phyloP scores from a whole-genome alignment of 2,797 vertebrate genomes.

The Sebastes reedi region DNA sequence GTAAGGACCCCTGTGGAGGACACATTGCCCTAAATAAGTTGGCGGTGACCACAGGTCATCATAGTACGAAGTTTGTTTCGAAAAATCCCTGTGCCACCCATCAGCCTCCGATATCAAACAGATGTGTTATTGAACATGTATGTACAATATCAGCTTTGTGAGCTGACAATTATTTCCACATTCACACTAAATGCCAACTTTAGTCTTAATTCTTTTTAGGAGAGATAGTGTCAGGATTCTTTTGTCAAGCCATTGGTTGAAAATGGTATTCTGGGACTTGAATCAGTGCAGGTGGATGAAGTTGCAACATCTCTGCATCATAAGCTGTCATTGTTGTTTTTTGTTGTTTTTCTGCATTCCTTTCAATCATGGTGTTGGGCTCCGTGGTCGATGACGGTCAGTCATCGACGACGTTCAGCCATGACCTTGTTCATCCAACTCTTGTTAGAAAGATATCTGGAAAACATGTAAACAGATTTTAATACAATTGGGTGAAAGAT shows the following conservation, averaged over 20 bases:
- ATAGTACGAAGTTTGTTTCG: slow-evolving; percentile 28
- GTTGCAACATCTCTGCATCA: neutral
- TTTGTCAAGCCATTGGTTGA: neutral
- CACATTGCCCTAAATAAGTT: slow-evolving; percentile 39
- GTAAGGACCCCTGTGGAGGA: slow-evolving; percentile 35
- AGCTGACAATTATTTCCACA: slow-evolving; percentile 56
- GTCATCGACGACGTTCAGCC: too few relatives aligned
- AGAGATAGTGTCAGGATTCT: neutral
- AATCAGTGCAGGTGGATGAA: neutral
- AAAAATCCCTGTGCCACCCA: slow-evolving; percentile 46
- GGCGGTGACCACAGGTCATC: slow-evolving; percentile 40
- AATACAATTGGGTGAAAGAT: neutral
- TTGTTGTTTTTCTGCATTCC: neutral
- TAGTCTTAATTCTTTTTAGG: neutral
- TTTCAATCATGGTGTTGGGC: too few relatives aligned
- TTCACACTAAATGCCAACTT: neutral
- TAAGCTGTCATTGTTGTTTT: neutral
- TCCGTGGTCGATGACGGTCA: too few relatives aligned
- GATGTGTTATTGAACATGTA: slow-evolving; percentile 64
- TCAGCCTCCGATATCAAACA: slow-evolving; percentile 59
- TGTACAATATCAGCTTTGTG: slow-evolving; percentile 34
- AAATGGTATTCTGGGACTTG: neutral
- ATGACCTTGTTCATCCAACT: too few relatives aligned
- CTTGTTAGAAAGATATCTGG: neutral
- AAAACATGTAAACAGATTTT: neutral